Evolutionary conservation across 2,797 vertebrate genomes (phyloP).

Genomic region (Anguilla anguilla): DNA sequence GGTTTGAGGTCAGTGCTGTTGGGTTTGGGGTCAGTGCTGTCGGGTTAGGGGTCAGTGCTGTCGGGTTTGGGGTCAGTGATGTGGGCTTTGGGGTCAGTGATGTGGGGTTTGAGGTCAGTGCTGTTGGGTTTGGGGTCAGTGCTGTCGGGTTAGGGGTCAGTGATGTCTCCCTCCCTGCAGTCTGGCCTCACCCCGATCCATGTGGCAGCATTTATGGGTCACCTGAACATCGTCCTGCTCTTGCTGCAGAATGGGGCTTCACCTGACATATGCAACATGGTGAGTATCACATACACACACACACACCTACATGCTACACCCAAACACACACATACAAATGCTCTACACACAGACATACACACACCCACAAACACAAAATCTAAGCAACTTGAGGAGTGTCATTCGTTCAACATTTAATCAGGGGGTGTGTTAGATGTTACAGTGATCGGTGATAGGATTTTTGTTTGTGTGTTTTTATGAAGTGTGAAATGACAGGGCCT

Average conservation of each 20-base stretch:
- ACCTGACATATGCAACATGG: slow-evolving; percentile 96
- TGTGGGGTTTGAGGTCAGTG: not conserved
- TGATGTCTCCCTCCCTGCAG: slow-evolving; percentile 64
- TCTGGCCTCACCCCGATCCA: slow-evolving; percentile 98
- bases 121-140: not conserved
- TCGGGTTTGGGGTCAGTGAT: not conserved
- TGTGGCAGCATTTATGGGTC: slow-evolving; percentile 98
- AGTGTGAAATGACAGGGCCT: too few species aligned
- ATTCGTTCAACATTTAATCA: too few species aligned
- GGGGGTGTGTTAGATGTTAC: too few species aligned
- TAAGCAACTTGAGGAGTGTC: too few species aligned
- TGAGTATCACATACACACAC: slow-evolving; percentile 71
- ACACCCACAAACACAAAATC: not conserved
- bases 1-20: not conserved
- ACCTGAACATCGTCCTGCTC: slow-evolving; percentile 97
- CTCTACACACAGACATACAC: not conserved
- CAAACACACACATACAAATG: not conserved
- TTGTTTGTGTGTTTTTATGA: too few species aligned
- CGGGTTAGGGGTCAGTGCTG: not conserved
- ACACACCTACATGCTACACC: not conserved
- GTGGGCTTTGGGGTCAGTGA: not conserved
- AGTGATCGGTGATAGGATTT: too few species aligned
- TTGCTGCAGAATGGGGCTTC: slow-evolving; percentile 98
- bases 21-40: not conserved
- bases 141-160: not conserved